Conservation (phyloP, 2,888 invertebrate species). For the Philhelius pedissequus region DNA sequence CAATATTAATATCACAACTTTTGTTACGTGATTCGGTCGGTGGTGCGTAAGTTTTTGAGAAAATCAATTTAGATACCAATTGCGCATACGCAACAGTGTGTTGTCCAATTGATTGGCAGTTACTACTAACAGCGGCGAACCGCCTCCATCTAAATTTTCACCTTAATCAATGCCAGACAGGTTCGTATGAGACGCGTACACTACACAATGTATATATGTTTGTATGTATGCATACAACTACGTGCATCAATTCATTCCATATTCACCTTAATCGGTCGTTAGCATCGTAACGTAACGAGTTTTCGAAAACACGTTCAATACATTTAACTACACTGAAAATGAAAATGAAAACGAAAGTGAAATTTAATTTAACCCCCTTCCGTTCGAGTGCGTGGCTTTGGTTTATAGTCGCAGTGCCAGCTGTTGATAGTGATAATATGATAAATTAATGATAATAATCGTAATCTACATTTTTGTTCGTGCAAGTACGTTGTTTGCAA, state of each 20-base stretch:
- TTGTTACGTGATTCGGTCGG: background rate
- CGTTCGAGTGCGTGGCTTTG: conserved; percentile 4
- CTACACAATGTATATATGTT: too few species aligned
- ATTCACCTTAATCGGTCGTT: conserved; percentile 54
- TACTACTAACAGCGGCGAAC: background rate
- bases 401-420: background rate
- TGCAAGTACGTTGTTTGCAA: background rate
- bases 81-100: conserved; percentile 49
- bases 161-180: background rate
- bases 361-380: conserved; percentile 35
- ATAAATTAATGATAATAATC: conserved; percentile 14
- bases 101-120: conserved; percentile 7
- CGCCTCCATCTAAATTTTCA: background rate
- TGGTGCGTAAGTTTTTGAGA: background rate
- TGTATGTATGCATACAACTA: too few species aligned
- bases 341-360: conserved; percentile 60
- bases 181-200: background rate
- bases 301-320: conserved; percentile 23
- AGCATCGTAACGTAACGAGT: conserved; percentile 48
- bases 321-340: conserved; percentile 7
- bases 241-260: conserved; percentile 28
- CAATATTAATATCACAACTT: background rate
- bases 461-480: conserved; percentile 41
- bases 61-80: conserved; percentile 38
- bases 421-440: conserved; percentile 7